phyloP scores from a whole-genome alignment of 2,113 vertebrate genomes.

The Ursus arctos region DNA sequence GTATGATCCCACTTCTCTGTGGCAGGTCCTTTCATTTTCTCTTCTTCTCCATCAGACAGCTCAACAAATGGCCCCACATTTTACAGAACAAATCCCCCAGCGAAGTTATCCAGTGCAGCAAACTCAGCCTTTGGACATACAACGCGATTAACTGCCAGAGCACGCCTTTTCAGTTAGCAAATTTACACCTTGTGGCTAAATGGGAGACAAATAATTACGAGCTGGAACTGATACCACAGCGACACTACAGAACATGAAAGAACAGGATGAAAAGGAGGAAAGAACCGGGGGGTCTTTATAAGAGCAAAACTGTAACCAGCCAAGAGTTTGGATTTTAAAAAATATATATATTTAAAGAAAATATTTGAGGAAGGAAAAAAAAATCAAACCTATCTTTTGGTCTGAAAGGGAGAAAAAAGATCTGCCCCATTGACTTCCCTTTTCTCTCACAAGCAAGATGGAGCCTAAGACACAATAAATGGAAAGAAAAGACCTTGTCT shows the following conservation, averaged over 20 bases:
- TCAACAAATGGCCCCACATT: slow-evolving; percentile 69
- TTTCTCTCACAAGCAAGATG: slow-evolving; percentile 20
- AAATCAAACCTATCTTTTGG: not conserved
- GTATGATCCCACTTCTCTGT: slow-evolving; percentile 34
- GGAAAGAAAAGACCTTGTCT: not conserved
- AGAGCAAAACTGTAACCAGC: slow-evolving; percentile 48
- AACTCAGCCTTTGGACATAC: slow-evolving; percentile 65
- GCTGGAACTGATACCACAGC: not conserved
- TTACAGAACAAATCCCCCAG: slow-evolving; percentile 21
- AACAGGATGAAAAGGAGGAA: not conserved
- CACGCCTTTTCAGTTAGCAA: slow-evolving; percentile 59
- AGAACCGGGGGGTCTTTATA: not conserved
- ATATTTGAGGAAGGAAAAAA: slow-evolving; percentile 50
- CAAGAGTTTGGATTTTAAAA: not conserved
- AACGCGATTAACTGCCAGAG: slow-evolving; percentile 57
- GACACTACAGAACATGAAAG: slow-evolving; percentile 17
- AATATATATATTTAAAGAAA: slow-evolving; percentile 31
- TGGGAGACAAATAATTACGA: slow-evolving; percentile 68
- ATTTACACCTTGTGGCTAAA: slow-evolving; percentile 76
- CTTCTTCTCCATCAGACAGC: slow-evolving; percentile 45
- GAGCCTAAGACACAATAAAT: not conserved
- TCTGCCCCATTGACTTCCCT: not conserved
- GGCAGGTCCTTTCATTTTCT: slow-evolving; percentile 42
- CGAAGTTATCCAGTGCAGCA: slow-evolving; percentile 57
- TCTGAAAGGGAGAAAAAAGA: slow-evolving; percentile 47